Evolutionary conservation across 2,797 vertebrate species (phyloP).

Genomic region (Sebastes nivosus): DNA sequence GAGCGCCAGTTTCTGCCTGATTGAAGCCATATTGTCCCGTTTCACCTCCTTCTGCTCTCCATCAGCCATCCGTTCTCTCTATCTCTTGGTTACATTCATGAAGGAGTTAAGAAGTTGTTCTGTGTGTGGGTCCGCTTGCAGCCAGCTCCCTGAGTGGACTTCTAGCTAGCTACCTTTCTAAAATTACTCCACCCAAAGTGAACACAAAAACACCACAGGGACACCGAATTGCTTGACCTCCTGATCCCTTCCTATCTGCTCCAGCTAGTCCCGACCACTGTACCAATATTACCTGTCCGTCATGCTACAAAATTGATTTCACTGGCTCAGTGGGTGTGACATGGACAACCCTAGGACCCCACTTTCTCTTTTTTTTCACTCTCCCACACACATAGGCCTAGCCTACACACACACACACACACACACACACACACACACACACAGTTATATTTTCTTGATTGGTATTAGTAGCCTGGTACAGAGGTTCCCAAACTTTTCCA

Average conservation of each 20-base stretch:
- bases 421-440: background rate
- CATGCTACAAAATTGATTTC: slow-evolving; percentile 49
- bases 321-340: slow-evolving; percentile 28
- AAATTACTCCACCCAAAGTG: background rate
- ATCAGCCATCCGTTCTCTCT: background rate
- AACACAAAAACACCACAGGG: slow-evolving; percentile 38
- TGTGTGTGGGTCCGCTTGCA: background rate
- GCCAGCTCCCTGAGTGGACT: background rate
- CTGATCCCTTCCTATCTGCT: slow-evolving; percentile 31
- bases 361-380: background rate
- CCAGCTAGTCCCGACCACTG: slow-evolving; percentile 1
- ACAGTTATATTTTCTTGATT: background rate
- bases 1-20: background rate
- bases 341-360: background rate
- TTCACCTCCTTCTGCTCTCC: background rate
- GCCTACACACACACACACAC: background rate
- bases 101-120: background rate
- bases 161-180: background rate
- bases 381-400: background rate
- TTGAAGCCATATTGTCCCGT: background rate
- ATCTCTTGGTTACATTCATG: slow-evolving; percentile 10
- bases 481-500: no score
- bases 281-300: slow-evolving; percentile 20
- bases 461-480: background rate
- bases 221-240: slow-evolving; percentile 51